Percentiles rank a stretch among this genome's conserved stretches.
These are phyloP conservation scores for Melipona beecheii DNA, from an alignment of 2,888 invertebrate species.

Conservation along the genomic window DNA sequence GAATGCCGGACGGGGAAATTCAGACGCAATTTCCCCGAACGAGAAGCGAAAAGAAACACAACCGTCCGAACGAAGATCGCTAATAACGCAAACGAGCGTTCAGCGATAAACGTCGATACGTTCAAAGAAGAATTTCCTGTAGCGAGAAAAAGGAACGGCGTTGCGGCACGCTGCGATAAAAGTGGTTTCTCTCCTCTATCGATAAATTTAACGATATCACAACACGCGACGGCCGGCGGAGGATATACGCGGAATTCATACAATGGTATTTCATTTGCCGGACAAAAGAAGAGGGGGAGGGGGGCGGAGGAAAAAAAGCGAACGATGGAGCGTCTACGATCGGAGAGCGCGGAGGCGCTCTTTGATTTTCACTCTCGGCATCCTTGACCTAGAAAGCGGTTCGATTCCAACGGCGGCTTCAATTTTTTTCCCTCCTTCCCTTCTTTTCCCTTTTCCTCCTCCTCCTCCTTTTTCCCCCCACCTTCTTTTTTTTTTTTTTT, in stretches of 20 bases:
- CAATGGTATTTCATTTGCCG: constrained; percentile 61
- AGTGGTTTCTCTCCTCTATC: constrained; percentile 18
- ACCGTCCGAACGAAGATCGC: background rate
- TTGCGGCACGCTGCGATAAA: constrained; percentile 19
- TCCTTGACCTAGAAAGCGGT: constrained; percentile 79
- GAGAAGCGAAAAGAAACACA: background rate
- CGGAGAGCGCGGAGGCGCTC: constrained; percentile 52
- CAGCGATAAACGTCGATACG: background rate
- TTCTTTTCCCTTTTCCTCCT: background rate
- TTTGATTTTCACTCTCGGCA: constrained; percentile 76
- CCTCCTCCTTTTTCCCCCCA: background rate
- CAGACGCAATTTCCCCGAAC: too few relatives aligned
- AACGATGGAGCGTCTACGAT: constrained; percentile 44
- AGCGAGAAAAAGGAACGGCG: constrained; percentile 6
- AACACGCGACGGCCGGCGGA: constrained; percentile 34
- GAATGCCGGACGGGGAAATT: background rate
- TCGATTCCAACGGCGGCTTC: constrained; percentile 72
- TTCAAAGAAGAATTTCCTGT: background rate
- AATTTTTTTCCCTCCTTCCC: constrained; percentile 68
- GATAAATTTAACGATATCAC: constrained; percentile 51
- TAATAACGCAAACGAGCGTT: background rate
- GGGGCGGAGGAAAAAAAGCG: background rate
- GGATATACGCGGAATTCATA: constrained; percentile 42
- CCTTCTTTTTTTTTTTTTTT: constrained; percentile 48
- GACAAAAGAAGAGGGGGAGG: constrained; percentile 44